Evolutionary conservation across 1,140 invertebrate genomes (phyloP).

Genomic region (Aphelenchoides besseyi): DNA sequence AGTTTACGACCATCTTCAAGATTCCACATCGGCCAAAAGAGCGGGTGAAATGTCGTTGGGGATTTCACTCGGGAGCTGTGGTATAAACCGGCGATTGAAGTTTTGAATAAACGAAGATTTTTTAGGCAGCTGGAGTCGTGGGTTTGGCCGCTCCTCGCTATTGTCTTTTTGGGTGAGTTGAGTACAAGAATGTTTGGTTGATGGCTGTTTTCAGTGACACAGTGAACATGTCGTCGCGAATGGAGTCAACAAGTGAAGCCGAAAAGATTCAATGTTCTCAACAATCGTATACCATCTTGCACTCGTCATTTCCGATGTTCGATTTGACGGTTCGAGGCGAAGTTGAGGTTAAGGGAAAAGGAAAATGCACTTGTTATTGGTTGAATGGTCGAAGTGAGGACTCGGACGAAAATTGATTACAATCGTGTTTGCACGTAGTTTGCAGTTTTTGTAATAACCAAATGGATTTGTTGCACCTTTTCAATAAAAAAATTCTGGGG

Average conservation of each 20-base stretch:
- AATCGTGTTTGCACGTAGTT: no score
- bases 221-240: constrained; percentile 79
- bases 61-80: constrained; percentile 58
- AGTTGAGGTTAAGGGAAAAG: constrained; percentile 58
- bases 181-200: constrained; percentile 63
- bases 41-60: constrained; percentile 55
- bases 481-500: no score
- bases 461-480: no score
- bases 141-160: constrained; percentile 65
- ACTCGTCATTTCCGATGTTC: constrained; percentile 45
- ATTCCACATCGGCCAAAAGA: constrained; percentile 49
- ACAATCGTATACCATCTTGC: constrained; percentile 36
- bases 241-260: constrained; percentile 70
- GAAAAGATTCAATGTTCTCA: constrained; percentile 60
- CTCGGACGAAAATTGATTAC: not conserved
- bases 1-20: constrained; percentile 52
- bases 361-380: constrained; percentile 49
- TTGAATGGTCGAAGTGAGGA: constrained; percentile 22
- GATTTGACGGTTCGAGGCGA: constrained; percentile 43
- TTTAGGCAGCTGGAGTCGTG: constrained; percentile 62
- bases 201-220: constrained; percentile 23
- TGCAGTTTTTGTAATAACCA: no score
- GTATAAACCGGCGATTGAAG: constrained; percentile 34
- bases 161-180: constrained; percentile 80
- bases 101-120: constrained; percentile 18